Evolutionary conservation across 2,113 vertebrate genomes (phyloP).

Genomic region (Bos javanicus): DNA sequence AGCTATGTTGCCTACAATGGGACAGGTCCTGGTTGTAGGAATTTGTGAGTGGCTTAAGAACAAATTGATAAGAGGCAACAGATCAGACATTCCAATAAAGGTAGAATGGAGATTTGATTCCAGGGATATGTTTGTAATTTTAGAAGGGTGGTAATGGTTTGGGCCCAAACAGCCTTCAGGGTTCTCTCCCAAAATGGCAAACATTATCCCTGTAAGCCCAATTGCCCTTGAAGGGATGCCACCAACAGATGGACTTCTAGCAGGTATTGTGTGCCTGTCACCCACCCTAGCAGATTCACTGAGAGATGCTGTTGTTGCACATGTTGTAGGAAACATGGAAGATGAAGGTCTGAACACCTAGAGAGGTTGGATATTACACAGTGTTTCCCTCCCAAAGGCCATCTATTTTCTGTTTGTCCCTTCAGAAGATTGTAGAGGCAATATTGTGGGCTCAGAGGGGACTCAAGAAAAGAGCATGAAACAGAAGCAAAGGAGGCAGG

Average conservation of each 20-base stretch:
- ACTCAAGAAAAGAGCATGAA: not conserved
- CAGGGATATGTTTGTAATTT: not conserved
- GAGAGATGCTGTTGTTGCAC: not conserved
- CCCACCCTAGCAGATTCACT: not conserved
- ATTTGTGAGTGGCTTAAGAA: not conserved
- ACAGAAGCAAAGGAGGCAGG: not conserved
- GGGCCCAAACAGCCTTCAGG: not conserved
- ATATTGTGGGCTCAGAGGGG: not conserved
- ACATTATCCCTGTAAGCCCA: not conserved
- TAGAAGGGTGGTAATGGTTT: not conserved
- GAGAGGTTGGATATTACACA: not conserved
- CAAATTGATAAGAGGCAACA: not conserved
- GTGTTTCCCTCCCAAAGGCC: not conserved
- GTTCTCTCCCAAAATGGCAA: not conserved
- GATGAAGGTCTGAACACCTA: not conserved
- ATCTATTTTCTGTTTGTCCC: not conserved
- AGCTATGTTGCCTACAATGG: not conserved
- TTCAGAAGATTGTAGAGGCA: not conserved
- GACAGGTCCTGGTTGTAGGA: not conserved
- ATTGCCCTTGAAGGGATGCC: not conserved
- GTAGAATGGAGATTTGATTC: not conserved
- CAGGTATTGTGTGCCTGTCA: not conserved
- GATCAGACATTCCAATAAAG: not conserved
- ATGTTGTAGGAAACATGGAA: not conserved
- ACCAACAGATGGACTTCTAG: not conserved